These are phyloP conservation scores for Caradrina clavipalpis DNA, from an alignment of 2,888 invertebrate genomes.

Conservation along the genomic window DNA sequence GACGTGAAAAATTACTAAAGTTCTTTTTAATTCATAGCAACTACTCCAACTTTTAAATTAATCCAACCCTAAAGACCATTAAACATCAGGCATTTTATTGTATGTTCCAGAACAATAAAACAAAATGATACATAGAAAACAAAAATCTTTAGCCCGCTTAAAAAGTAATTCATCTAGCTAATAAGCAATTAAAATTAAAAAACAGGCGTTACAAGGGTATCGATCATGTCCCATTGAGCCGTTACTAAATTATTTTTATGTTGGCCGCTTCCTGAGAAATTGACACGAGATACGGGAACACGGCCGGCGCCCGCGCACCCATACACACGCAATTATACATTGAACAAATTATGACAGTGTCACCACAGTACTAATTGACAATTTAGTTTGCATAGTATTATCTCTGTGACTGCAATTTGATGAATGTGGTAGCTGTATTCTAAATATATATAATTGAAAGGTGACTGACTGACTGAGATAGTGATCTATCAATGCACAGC, in stretches of 20 bases:
- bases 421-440: conserved; percentile 16
- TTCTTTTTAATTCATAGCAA: neutral
- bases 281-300: conserved; percentile 45
- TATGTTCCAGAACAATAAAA: conserved; percentile 39
- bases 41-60: neutral
- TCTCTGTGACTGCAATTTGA: conserved; percentile 4
- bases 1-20: fast-evolving
- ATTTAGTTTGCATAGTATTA: conserved; percentile 57
- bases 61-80: conserved; percentile 15
- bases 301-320: conserved; percentile 24
- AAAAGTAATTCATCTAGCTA: conserved; percentile 58
- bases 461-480: too few species aligned
- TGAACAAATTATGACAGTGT: conserved; percentile 52
- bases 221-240: conserved; percentile 51
- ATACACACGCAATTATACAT: conserved; percentile 45
- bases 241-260: conserved; percentile 59
- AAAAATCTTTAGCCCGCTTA: conserved; percentile 24
- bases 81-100: neutral
- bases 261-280: conserved; percentile 56
- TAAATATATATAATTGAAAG: too few species aligned
- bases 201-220: conserved; percentile 57
- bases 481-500: too few species aligned
- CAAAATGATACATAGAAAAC: conserved; percentile 13
- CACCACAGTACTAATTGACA: conserved; percentile 58
- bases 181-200: conserved; percentile 64